Percentiles rank a stretch among this genome's conserved stretches.
These are phyloP conservation scores for Anoplius nigerrimus DNA, from an alignment of 2,888 invertebrate species.

Conservation along the genomic window DNA sequence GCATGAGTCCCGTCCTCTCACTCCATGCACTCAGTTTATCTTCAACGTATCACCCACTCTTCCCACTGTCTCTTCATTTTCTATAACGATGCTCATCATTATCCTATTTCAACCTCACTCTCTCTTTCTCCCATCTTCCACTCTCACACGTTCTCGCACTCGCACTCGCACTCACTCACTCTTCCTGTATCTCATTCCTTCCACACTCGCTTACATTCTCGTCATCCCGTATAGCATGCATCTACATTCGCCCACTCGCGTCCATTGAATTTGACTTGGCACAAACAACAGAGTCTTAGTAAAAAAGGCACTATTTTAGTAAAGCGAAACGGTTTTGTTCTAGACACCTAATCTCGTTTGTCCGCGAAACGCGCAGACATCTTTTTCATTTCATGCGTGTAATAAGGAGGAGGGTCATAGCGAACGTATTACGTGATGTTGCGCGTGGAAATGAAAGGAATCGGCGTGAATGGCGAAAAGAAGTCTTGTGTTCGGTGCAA, in stretches of 20 bases:
- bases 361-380: constrained; percentile 19
- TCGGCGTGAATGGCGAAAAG: too few species aligned
- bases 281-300: constrained; percentile 60
- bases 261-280: constrained; percentile 53
- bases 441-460: too few species aligned
- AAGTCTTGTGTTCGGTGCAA: too few species aligned
- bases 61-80: not conserved
- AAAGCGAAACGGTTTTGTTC: constrained; percentile 54
- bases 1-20: too few species aligned
- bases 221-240: not conserved
- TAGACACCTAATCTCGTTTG: constrained; percentile 23
- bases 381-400: not conserved
- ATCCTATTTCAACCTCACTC: not conserved
- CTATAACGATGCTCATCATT: not conserved
- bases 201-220: constrained; percentile 3
- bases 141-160: not conserved
- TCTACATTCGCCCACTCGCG: constrained; percentile 20
- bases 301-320: constrained; percentile 61
- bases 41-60: not conserved
- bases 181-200: constrained; percentile 6
- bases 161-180: not conserved
- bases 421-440: too few species aligned
- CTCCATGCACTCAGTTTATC: too few species aligned
- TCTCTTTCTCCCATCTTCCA: constrained; percentile 5
- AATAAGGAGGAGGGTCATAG: too few species aligned